Evolutionary conservation across 1,140 invertebrate genomes (phyloP), one percentile per base, ranked within the genome.

Genomic region (Papilio xuthus): DNA sequence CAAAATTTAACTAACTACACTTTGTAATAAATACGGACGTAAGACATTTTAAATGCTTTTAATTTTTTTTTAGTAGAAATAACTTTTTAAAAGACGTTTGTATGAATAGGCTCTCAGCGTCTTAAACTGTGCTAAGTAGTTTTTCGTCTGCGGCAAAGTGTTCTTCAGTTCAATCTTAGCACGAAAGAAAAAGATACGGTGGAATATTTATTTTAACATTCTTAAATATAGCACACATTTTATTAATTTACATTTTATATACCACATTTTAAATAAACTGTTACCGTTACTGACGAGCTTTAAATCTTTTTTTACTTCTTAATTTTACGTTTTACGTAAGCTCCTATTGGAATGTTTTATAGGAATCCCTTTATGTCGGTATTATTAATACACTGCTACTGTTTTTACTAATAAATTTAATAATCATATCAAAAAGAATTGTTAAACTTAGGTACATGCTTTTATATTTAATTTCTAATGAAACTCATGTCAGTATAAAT

Each of bases 51-150:
- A 26, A 23, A 23, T 60, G 2, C 56, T 60, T 60, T 28, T 28
- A 63, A 63, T 28, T 13, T 12, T 13, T n/a, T 63, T 63, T 4
- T 15, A 26, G 1, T 28, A 15, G 26, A 67, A 67, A 67, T 67
- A 28, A 26, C 56, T 37, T 41, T 70, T 70, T 70, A 37, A 70
- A 20, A 23, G 1, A 70, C 18, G 37, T 70, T 70, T 20, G 13
- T 67, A 67, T 63, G 26, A 67, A 67, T 56, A 56, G 53, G 23
- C 60, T 28, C 26, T 67, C 4, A 18, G 26, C 60, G 28, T 50
- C 47, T 67, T 67, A 67, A 67, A 67, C 60, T 67, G 60, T 67
- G 60, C 60, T 67, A 67, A 67, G 60, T 18, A 67, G 26, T 18
- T 67, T 67, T 67, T 67, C 60, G 60, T 67, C 60, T 67, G 60